A percentile compares a stretch with the other conserved stretches of the same genome.
Evolutionary conservation across 2,113 vertebrate genomes (phyloP).

Genomic region (Microcebus lehilahytsara): DNA sequence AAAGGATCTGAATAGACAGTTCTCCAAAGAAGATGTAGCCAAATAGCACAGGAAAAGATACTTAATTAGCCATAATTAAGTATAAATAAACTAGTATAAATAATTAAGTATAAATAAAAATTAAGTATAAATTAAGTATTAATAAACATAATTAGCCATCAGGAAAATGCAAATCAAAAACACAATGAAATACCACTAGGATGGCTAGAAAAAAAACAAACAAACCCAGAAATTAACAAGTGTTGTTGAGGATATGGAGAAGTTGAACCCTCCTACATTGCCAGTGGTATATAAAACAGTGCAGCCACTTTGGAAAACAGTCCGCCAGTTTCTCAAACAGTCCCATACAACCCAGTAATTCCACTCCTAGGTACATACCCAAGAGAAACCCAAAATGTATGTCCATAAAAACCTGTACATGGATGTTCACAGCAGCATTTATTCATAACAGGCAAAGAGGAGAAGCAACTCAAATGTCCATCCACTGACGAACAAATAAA

Average conservation of each 20-base stretch:
- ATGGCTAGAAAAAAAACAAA: background rate
- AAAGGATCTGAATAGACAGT: background rate
- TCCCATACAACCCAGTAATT: background rate
- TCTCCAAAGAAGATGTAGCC: background rate
- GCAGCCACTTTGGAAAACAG: background rate
- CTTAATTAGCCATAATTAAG: background rate
- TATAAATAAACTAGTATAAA: no score
- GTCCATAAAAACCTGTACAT: background rate
- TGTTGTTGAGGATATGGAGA: background rate
- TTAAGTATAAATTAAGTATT: no score
- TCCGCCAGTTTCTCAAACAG: background rate
- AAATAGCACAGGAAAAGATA: background rate
- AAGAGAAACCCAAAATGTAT: background rate
- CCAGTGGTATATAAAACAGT: background rate
- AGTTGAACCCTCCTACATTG: background rate
- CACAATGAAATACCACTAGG: background rate
- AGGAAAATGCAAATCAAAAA: background rate
- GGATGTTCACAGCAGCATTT: background rate
- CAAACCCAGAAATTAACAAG: background rate
- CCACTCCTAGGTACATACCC: background rate
- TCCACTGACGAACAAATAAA: background rate
- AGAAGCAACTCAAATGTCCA: background rate
- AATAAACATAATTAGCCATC: no score
- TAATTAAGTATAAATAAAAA: no score
- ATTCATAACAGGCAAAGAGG: background rate